Evolutionary conservation across 2,797 vertebrate species (phyloP).

Genomic region (Chaetodon trifasciatus): DNA sequence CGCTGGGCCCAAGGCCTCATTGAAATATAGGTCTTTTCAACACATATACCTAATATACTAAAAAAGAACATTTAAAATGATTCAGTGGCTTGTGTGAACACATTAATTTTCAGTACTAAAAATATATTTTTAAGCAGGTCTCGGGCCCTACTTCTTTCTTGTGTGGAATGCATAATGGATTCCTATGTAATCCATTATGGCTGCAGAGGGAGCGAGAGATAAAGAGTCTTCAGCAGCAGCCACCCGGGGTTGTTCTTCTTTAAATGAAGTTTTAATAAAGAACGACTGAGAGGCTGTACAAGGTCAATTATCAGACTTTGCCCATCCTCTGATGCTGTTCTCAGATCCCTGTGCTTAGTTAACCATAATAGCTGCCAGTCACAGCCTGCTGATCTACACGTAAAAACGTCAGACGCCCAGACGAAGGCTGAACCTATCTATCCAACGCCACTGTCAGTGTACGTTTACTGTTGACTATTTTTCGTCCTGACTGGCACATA

Average conservation of each 20-base stretch:
- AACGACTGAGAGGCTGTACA: conserved; percentile 84
- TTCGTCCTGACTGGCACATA: conserved; percentile 85
- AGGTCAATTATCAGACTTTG: conserved; percentile 87
- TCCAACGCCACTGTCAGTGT: conserved; percentile 76
- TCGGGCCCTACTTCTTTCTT: conserved; percentile 81
- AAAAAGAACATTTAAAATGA: conserved; percentile 93
- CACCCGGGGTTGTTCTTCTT: conserved; percentile 89
- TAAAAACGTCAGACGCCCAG: conserved; percentile 76
- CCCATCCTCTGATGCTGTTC: conserved; percentile 56
- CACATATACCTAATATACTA: conserved; percentile 91
- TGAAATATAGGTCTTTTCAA: conserved; percentile 90
- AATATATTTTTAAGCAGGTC: conserved; percentile 92
- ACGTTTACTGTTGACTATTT: conserved; percentile 85
- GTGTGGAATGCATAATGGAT: conserved; percentile 88
- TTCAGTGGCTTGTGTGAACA: conserved; percentile 88
- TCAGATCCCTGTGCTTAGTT: conserved; percentile 80
- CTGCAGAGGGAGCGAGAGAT: conserved; percentile 73
- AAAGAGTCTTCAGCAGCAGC: conserved; percentile 79
- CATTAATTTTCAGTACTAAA: conserved; percentile 92
- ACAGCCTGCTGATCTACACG: conserved; percentile 81
- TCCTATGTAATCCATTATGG: conserved; percentile 87
- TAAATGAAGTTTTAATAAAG: conserved; percentile 92
- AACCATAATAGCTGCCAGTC: conserved; percentile 86
- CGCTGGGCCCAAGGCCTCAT: conserved; percentile 67
- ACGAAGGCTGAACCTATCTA: conserved; percentile 85